Percentiles rank a stretch among this genome's conserved stretches.
These are phyloP conservation scores for Bathybates hornii DNA, from an alignment of 2,113 vertebrate genomes.

Conservation along the genomic window DNA sequence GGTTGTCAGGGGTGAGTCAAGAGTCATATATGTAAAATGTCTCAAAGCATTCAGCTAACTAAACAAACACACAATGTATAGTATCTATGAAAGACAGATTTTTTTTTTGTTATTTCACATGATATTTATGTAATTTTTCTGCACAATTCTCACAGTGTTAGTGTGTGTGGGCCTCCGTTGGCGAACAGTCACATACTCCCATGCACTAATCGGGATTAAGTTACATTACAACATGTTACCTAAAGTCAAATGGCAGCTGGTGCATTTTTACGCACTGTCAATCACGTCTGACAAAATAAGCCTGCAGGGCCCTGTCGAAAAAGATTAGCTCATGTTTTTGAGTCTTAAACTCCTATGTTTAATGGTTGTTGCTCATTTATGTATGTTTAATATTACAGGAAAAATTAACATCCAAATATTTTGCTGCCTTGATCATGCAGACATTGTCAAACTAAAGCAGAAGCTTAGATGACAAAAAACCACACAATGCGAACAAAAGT, in stretches of 20 bases:
- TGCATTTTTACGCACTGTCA: background rate
- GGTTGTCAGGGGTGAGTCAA: slow-evolving; percentile 87
- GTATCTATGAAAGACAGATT: background rate
- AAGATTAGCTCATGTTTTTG: background rate
- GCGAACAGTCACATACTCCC: background rate
- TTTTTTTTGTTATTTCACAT: background rate
- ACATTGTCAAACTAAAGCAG: background rate
- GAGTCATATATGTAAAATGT: background rate
- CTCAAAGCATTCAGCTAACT: background rate
- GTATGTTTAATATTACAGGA: background rate
- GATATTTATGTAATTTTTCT: background rate
- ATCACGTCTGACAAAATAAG: background rate
- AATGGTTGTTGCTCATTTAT: background rate
- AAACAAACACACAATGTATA: background rate
- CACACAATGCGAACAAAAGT: background rate
- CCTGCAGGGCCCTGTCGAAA: background rate
- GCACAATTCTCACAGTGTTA: background rate
- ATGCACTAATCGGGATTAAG: background rate
- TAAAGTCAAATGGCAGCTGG: background rate
- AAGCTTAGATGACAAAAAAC: background rate
- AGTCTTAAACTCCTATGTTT: background rate
- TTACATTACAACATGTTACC: background rate
- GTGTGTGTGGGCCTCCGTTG: background rate
- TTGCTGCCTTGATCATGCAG: background rate
- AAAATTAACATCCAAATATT: background rate